Evolutionary conservation across 2,113 vertebrate genomes (phyloP).

Genomic region (Melanerpes aurifrons): DNA sequence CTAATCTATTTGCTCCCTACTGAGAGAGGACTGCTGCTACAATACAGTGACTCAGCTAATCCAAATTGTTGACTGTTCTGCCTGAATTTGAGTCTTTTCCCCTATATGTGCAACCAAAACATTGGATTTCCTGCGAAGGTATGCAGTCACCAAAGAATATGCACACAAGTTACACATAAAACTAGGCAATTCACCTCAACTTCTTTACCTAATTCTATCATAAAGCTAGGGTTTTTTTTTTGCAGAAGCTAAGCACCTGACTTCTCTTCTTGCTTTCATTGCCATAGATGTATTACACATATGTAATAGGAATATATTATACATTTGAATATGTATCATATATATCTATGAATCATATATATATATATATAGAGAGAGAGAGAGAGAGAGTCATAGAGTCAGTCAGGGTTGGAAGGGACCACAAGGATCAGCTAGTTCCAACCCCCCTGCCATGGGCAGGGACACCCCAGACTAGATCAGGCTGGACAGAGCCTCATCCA

Average conservation of each 20-base stretch:
- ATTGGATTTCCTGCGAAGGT: not conserved
- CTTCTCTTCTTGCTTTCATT: not conserved
- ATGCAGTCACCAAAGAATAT: not conserved
- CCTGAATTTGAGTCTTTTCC: not conserved
- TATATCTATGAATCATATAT: no score
- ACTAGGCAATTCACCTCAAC: not conserved
- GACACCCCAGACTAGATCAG: no score
- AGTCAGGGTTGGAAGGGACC: no score
- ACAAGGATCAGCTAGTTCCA: no score
- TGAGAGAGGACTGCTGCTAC: not conserved
- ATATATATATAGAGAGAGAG: no score
- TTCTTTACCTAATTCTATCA: not conserved
- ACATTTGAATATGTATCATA: no score
- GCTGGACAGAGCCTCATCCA: no score
- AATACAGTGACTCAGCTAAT: conserved; percentile 33
- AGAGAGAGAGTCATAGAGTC: no score
- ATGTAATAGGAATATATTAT: no score
- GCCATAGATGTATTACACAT: not conserved
- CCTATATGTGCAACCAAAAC: not conserved
- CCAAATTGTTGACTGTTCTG: not conserved
- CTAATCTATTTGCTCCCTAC: not conserved
- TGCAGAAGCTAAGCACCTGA: not conserved
- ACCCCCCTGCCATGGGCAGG: no score
- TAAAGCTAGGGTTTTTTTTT: not conserved
- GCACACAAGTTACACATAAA: not conserved